Evolutionary conservation across 1,140 invertebrate genomes (phyloP).

Genomic region (Eumeta japonica): DNA sequence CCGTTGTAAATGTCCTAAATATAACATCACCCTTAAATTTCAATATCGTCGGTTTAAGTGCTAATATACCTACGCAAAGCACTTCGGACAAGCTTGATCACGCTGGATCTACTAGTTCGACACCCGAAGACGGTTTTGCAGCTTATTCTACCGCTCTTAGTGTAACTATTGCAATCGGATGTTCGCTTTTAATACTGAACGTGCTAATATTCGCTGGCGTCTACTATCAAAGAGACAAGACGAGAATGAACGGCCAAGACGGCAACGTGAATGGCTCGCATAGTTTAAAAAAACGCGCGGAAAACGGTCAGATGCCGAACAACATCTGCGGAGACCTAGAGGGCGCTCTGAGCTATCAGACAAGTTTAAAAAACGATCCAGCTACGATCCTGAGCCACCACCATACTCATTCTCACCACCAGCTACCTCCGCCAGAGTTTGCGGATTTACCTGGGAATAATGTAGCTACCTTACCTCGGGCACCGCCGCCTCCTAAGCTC

Average conservation of each 20-base stretch:
- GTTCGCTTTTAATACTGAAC: conserved; percentile 84
- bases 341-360: conserved; percentile 65
- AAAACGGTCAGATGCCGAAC: conserved; percentile 82
- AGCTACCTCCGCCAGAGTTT: conserved; percentile 75
- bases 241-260: conserved; percentile 64
- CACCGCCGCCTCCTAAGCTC: conserved; percentile 72
- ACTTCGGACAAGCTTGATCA: conserved; percentile 38
- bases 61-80: conserved; percentile 25
- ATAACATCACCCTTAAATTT: conserved; percentile 45
- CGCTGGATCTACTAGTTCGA: conserved; percentile 54
- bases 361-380: conserved; percentile 64
- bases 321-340: conserved; percentile 79
- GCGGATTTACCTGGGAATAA: conserved; percentile 72
- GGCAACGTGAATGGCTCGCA: conserved; percentile 53
- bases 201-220: conserved; percentile 91
- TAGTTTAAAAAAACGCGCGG: conserved; percentile 70
- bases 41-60: conserved; percentile 37
- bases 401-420: conserved; percentile 71
- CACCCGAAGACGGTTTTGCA: conserved; percentile 81
- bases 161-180: conserved; percentile 93
- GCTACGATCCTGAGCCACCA: conserved; percentile 67
- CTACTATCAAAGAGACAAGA: conserved; percentile 89
- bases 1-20: conserved; percentile 44
- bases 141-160: conserved; percentile 85
- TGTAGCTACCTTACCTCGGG: conserved; percentile 62